Evolutionary conservation across 2,888 invertebrate species (phyloP).

Genomic region (Drosophila parthenogenetica): DNA sequence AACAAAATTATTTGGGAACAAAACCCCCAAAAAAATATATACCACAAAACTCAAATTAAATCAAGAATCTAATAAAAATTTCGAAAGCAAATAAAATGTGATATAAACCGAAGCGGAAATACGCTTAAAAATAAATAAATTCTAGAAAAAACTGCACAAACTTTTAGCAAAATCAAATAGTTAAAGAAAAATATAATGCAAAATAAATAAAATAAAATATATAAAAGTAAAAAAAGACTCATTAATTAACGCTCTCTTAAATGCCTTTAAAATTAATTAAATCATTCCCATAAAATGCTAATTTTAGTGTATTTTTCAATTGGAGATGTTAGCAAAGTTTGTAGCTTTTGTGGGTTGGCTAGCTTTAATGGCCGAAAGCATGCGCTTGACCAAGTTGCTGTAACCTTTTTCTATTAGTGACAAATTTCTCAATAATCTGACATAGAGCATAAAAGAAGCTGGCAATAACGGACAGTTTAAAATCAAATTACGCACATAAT

Average conservation of each 20-base stretch:
- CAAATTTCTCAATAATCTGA: constrained; percentile 44
- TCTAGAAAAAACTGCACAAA: background rate
- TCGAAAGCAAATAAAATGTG: constrained; percentile 9
- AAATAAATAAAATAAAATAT: background rate
- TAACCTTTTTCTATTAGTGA: constrained; percentile 40
- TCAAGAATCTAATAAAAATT: constrained; percentile 22
- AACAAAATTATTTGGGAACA: constrained; percentile 12
- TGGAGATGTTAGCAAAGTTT: background rate
- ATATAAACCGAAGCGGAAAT: constrained; percentile 1
- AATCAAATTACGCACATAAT: constrained; percentile 77
- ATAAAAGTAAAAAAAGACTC: background rate
- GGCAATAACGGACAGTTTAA: constrained; percentile 63
- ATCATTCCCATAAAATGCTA: background rate
- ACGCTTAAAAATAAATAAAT: background rate
- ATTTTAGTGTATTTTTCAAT: background rate
- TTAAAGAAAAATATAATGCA: background rate
- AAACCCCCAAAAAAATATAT: background rate
- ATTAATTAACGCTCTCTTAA: background rate
- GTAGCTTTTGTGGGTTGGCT: background rate
- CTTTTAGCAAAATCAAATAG: background rate
- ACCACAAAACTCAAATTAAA: constrained; percentile 31
- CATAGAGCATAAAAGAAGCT: constrained; percentile 39
- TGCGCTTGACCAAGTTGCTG: background rate
- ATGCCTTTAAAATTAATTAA: background rate
- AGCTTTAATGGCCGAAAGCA: background rate